Percentiles rank a stretch among this genome's conserved stretches.
These are phyloP conservation scores for Glareola pratincola DNA, from an alignment of 2,113 vertebrate species.

Conservation along the genomic window DNA sequence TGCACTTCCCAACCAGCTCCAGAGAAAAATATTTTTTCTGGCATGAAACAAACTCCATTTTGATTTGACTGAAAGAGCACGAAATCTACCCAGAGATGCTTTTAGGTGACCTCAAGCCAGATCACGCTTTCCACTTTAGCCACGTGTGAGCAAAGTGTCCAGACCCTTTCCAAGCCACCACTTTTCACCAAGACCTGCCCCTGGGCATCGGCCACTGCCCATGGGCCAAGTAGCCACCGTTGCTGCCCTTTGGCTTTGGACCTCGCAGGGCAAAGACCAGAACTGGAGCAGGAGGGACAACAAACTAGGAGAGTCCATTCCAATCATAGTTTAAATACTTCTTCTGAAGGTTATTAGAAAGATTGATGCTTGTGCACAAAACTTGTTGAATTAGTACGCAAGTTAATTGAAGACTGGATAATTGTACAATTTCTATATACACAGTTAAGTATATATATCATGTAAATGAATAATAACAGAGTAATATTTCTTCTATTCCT, in stretches of 20 bases:
- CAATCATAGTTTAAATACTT: background rate
- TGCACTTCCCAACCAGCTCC: rapidly evolving
- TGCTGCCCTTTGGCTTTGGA: rapidly evolving
- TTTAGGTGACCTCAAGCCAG: background rate
- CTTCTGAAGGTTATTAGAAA: background rate
- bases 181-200: no score
- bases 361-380: background rate
- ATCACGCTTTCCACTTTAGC: background rate
- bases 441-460: no score
- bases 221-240: rapidly evolving
- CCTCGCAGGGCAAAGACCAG: background rate
- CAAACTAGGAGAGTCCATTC: no score
- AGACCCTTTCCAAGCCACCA: background rate
- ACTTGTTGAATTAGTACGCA: background rate
- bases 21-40: background rate
- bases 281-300: background rate
- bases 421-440: background rate
- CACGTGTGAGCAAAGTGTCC: rapidly evolving
- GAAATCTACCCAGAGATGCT: rapidly evolving
- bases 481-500: background rate
- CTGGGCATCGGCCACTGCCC: background rate
- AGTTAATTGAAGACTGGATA: background rate
- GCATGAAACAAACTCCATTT: background rate
- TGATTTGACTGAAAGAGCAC: background rate
- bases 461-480: background rate